Evolutionary conservation across 2,113 vertebrate species (phyloP).

Genomic region (Mirounga angustirostris): DNA sequence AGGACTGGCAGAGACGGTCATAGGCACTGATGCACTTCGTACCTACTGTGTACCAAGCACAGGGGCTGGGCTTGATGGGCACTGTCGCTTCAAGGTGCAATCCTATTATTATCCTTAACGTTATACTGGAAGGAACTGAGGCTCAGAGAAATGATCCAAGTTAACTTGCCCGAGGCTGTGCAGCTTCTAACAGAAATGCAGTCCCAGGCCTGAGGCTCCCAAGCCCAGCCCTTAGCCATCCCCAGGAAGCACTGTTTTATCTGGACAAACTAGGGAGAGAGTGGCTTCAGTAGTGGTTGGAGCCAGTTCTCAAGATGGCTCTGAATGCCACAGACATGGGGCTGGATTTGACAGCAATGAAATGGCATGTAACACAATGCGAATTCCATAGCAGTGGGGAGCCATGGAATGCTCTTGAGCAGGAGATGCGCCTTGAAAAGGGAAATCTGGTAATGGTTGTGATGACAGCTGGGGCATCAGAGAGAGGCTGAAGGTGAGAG

Average conservation of each 20-base stretch:
- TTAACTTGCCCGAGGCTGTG: background rate
- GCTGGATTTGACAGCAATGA: background rate
- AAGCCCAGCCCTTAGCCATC: background rate
- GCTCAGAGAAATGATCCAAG: background rate
- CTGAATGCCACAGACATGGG: background rate
- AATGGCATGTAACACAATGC: background rate
- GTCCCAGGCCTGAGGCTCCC: background rate
- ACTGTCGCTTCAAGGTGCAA: background rate
- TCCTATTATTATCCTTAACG: background rate
- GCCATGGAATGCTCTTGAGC: background rate
- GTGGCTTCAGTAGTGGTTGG: background rate
- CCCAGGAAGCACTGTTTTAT: background rate
- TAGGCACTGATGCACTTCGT: rapidly evolving
- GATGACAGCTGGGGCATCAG: background rate
- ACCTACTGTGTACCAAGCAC: background rate
- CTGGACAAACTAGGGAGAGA: background rate
- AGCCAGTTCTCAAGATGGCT: background rate
- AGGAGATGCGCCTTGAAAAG: background rate
- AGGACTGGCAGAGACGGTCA: background rate
- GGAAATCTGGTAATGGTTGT: background rate
- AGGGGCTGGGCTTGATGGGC: background rate
- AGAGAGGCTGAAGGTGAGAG: background rate
- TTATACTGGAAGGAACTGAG: background rate
- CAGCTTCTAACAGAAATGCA: background rate
- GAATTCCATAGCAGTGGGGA: background rate